A percentile compares a stretch with the other conserved stretches of the same genome.
Conservation (phyloP, 1,140 invertebrate species). For the Philotrypesis tridentata region DNA sequence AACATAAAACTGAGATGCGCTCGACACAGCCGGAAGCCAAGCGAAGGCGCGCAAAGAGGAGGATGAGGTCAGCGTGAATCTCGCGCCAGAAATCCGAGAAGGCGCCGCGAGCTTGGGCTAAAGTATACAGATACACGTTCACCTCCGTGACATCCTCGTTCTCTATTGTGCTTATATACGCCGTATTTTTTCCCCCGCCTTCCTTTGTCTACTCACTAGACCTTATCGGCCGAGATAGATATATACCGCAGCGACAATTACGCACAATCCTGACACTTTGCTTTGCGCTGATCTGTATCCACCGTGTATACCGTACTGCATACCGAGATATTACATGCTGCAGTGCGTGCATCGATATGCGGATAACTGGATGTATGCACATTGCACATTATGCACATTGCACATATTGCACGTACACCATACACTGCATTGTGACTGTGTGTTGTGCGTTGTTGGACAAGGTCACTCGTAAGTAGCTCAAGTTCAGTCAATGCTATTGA, state of each 20-base stretch:
- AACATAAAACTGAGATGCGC: background rate
- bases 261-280: background rate
- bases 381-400: too few relatives aligned
- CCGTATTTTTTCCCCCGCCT: background rate
- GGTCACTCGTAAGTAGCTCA: slow-evolving; percentile 69
- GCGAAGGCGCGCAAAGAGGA: background rate
- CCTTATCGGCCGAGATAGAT: background rate
- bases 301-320: too few relatives aligned
- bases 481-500: slow-evolving; percentile 69
- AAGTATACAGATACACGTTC: background rate
- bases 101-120: slow-evolving; percentile 1
- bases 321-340: too few relatives aligned
- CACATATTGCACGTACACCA: too few relatives aligned
- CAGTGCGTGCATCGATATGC: background rate
- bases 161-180: background rate
- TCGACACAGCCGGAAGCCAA: slow-evolving; percentile 21
- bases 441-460: slow-evolving; percentile 54
- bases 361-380: too few relatives aligned
- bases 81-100: background rate
- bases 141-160: slow-evolving; percentile 4
- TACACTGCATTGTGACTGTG: background rate
- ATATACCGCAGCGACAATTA: background rate
- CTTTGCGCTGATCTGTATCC: too few relatives aligned
- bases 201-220: background rate
- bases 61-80: background rate